A percentile compares a stretch with the other conserved stretches of the same genome.
phyloP scores from a whole-genome alignment of 2,888 invertebrate species.

The Leptopterna dolabrata region DNA sequence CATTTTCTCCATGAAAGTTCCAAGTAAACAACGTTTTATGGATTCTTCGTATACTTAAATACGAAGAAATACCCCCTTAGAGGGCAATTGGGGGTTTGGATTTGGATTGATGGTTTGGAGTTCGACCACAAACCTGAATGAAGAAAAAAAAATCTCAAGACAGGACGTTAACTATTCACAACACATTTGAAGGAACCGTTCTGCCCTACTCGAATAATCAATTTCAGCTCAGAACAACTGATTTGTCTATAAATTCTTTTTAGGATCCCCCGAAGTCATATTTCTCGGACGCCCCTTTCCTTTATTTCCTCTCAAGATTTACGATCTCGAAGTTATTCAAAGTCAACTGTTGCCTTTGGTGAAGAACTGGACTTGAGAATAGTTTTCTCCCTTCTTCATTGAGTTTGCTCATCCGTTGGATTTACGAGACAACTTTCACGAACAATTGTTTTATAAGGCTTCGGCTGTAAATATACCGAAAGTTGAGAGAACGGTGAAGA shows the following conservation, averaged over 20 bases:
- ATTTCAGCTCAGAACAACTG: not conserved
- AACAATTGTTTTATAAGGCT: too few relatives aligned
- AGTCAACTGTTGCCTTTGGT: constrained; percentile 4
- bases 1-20: too few relatives aligned
- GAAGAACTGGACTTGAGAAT: not conserved
- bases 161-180: not conserved
- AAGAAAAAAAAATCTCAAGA: not conserved
- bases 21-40: too few relatives aligned
- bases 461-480: too few relatives aligned
- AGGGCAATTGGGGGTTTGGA: too few relatives aligned
- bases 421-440: too few relatives aligned
- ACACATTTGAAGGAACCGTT: not conserved
- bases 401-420: too few relatives aligned
- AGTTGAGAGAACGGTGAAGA: too few relatives aligned
- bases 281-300: not conserved
- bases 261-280: not conserved
- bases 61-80: too few relatives aligned
- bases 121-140: too few relatives aligned
- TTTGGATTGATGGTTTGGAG: too few relatives aligned
- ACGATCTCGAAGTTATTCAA: not conserved
- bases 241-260: constrained; percentile 7
- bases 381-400: not conserved
- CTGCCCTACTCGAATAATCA: not conserved
- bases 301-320: not conserved
- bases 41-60: too few relatives aligned